Conservation (phyloP, 2,888 invertebrate genomes). For the Eristalis intricaria region DNA sequence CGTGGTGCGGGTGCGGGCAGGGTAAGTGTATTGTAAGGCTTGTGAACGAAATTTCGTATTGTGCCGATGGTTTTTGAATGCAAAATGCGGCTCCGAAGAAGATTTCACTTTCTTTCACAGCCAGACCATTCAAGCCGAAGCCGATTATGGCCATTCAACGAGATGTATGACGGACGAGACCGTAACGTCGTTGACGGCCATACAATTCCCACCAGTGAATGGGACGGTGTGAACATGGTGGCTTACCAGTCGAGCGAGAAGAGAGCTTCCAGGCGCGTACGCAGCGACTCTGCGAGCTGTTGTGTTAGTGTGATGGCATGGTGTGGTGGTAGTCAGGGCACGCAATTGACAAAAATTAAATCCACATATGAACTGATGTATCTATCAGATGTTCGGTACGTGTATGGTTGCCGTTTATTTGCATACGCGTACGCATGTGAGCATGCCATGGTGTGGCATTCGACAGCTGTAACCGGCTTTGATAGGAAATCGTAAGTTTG, state of each 20-base stretch:
- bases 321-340: slow-evolving; percentile 42
- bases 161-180: slow-evolving; percentile 1
- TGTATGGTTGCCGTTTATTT: slow-evolving; percentile 32
- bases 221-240: not conserved
- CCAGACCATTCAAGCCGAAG: not conserved
- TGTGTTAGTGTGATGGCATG: no score
- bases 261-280: not conserved
- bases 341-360: slow-evolving; percentile 50
- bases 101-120: slow-evolving; percentile 52
- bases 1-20: not conserved
- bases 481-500: slow-evolving; percentile 54
- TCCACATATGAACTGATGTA: slow-evolving; percentile 44
- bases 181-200: slow-evolving; percentile 4
- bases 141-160: slow-evolving; percentile 32
- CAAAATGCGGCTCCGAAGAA: slow-evolving; percentile 15
- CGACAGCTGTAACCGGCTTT: slow-evolving; percentile 46
- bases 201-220: not conserved
- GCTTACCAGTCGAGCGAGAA: not conserved
- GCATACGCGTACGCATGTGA: slow-evolving; percentile 13
- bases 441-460: not conserved
- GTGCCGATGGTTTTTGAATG: slow-evolving; percentile 31
- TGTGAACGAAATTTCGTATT: slow-evolving; percentile 8
- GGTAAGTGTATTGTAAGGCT: not conserved
- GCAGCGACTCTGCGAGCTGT: no score
- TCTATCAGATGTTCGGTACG: slow-evolving; percentile 28